Evolutionary conservation across 30 jellyfish, hydroid and myxozoan species (phyloP).

Genomic region (Phacellophora camtschatica): DNA sequence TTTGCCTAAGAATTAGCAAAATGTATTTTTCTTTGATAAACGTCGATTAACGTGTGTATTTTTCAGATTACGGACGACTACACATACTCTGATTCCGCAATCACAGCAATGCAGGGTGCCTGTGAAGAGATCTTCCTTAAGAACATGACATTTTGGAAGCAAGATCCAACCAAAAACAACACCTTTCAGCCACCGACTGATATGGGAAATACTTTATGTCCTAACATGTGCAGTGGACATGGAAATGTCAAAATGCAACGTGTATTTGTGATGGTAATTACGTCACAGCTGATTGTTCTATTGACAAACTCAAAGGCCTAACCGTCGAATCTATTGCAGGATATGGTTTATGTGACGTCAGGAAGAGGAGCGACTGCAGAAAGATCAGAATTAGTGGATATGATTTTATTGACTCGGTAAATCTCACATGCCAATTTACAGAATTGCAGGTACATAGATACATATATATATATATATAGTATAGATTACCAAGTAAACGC

Average conservation of each 20-base stretch:
- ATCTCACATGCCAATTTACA: slow-evolving; percentile 47
- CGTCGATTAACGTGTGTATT: too few relatives aligned
- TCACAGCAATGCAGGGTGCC: slow-evolving; percentile 54
- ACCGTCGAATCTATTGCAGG: slow-evolving; percentile 40
- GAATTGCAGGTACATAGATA: slow-evolving; percentile 78
- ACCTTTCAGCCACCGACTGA: slow-evolving; percentile 70
- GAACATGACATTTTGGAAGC: slow-evolving; percentile 51
- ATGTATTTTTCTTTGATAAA: too few relatives aligned
- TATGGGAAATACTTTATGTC: slow-evolving; percentile 80
- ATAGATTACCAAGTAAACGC: too few relatives aligned
- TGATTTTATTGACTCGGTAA: slow-evolving; percentile 66
- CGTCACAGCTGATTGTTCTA: slow-evolving; percentile 84
- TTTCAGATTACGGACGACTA: slow-evolving; percentile 58
- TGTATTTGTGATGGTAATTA: slow-evolving; percentile 70
- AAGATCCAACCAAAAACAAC: slow-evolving; percentile 48
- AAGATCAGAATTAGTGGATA: slow-evolving; percentile 72
- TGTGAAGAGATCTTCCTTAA: slow-evolving; percentile 71
- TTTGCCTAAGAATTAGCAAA: too few relatives aligned
- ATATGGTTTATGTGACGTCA: slow-evolving; percentile 76
- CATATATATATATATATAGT: too few relatives aligned
- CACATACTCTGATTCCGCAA: slow-evolving; percentile 42
- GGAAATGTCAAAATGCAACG: slow-evolving; percentile 89
- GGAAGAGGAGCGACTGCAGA: slow-evolving; percentile 65
- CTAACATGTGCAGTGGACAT: slow-evolving; percentile 75
- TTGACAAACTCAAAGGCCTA: slow-evolving; percentile 64